Evolutionary conservation across 2,888 invertebrate genomes (phyloP), one percentile per base, ranked within the genome.

Genomic region (Halictus ligatus): DNA sequence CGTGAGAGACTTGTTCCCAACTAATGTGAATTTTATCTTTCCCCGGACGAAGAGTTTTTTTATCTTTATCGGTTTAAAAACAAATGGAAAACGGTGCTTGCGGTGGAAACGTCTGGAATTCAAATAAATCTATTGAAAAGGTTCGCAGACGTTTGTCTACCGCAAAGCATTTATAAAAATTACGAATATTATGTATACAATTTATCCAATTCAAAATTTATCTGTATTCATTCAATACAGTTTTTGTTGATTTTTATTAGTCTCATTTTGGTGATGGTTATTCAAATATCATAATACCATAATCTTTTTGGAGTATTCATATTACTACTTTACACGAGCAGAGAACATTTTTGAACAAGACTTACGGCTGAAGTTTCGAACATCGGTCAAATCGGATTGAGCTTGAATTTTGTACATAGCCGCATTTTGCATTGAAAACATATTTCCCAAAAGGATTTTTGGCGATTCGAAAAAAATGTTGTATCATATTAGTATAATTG

Each of bases 1-100:
- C 21, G 29, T 64, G 67, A 48, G 76, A 43, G 75, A 84, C 84
- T 81, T 84, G 81, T 75, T 82, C 43, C 78, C 82, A 83, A 78
- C 83, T 71, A 74, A 67, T 73, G 78, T 29, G 58, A 86, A 77
- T 79, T 78, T 73, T 29, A 43, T 43, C 25, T 18, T 74, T 35
- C 18, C 25, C 10, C 48, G 10, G 25, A 60, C 1, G 15, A 43
- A n/a, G 3, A 67, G 67, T 18, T 67, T 67, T 67, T 67, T 35
- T 29, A 15, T 35, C 7, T 35, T 18, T 67, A 67, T 67, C 35
- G 29, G 18, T 67, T 67, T 67, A 29, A 15, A 35, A 67, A 67
- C 29, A 67, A 67, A 67, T 35, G 25, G 60, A 35, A 67, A 35
- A 67, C 67, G 7, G 15, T 29, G 7, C 25, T 15, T 6, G 29